A percentile compares a stretch with the other conserved stretches of the same genome.
Evolutionary conservation across 1,140 invertebrate species (phyloP).

Genomic region (Vanessa tameamea): DNA sequence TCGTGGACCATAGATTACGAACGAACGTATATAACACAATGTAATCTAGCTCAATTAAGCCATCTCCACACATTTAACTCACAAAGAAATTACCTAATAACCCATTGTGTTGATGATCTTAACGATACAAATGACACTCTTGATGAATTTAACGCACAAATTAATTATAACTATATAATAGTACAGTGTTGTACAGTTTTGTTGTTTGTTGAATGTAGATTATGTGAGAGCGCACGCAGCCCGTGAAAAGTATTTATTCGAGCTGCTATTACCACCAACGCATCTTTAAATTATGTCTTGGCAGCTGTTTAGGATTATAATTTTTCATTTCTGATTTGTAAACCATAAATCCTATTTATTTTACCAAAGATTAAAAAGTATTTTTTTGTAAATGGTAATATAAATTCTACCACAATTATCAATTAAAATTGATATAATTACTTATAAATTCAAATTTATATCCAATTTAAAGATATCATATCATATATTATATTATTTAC

Average conservation of each 20-base stretch:
- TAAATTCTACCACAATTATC: too few species aligned
- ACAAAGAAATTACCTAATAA: slow-evolving; percentile 11
- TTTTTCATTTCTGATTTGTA: too few species aligned
- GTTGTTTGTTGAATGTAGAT: slow-evolving; percentile 1
- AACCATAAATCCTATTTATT: too few species aligned
- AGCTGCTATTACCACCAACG: slow-evolving; percentile 24
- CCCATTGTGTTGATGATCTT: not conserved
- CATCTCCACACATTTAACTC: not conserved
- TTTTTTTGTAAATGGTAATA: too few species aligned
- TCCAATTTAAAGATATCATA: too few species aligned
- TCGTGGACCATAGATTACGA: too few species aligned
- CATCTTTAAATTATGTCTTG: too few species aligned
- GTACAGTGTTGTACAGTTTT: not conserved
- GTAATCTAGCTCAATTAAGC: not conserved
- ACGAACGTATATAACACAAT: not conserved
- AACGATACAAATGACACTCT: slow-evolving; percentile 1
- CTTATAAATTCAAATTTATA: too few species aligned
- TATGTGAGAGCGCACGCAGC: slow-evolving; percentile 44
- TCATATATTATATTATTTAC: too few species aligned
- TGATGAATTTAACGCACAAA: not conserved
- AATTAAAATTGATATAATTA: too few species aligned
- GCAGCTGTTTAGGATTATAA: too few species aligned
- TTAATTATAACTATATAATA: slow-evolving; percentile 9
- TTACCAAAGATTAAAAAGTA: too few species aligned
- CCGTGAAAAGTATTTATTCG: slow-evolving; percentile 8